Evolutionary conservation across 2,888 invertebrate species (phyloP).

Genomic region (Hirtodrosophila confusa): DNA sequence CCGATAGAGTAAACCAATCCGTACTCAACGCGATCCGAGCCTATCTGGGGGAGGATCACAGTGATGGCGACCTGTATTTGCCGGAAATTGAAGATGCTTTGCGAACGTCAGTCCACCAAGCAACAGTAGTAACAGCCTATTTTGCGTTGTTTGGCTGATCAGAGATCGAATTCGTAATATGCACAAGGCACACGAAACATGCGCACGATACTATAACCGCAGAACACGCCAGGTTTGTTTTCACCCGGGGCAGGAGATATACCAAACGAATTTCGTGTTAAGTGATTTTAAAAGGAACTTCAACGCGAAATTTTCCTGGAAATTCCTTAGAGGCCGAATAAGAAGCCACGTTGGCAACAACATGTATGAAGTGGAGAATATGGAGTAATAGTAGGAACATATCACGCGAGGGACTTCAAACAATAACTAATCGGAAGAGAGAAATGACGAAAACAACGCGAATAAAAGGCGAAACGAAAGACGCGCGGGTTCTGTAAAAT

Average conservation of each 20-base stretch:
- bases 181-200: background rate
- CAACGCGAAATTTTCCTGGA: background rate
- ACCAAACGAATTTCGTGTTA: background rate
- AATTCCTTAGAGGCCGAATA: background rate
- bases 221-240: background rate
- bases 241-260: background rate
- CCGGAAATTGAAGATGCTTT: too few species aligned
- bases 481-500: too few species aligned
- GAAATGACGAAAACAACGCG: too few species aligned
- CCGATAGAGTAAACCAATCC: too few species aligned
- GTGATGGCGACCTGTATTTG: too few species aligned
- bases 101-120: too few species aligned
- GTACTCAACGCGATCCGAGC: too few species aligned
- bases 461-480: too few species aligned
- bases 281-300: background rate
- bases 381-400: background rate
- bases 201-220: background rate
- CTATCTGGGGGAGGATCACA: too few species aligned
- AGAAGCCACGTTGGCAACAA: background rate
- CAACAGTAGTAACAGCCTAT: too few species aligned
- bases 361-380: slow-evolving; percentile 1
- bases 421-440: background rate
- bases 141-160: too few species aligned
- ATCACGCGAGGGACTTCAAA: background rate
- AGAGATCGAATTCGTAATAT: too few species aligned